Conservation (phyloP, 2,797 vertebrate genomes). For the Cirrhinus molitorella region DNA sequence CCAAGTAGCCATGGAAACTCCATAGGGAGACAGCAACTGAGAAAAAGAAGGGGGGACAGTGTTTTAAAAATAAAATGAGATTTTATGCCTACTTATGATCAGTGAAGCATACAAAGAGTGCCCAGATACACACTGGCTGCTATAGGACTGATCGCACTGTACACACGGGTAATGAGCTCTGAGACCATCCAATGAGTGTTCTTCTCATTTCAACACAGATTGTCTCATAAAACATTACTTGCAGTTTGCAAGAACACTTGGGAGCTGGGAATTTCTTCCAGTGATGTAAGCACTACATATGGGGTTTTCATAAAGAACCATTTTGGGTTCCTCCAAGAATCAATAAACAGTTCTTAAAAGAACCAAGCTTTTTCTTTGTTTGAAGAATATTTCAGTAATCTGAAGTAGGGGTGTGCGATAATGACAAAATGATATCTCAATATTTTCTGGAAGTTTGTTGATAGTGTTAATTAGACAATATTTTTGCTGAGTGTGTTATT, state of each 20-base stretch:
- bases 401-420: neutral
- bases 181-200: constrained; percentile 39
- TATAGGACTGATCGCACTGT: constrained; percentile 71
- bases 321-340: neutral
- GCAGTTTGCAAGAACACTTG: neutral
- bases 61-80: constrained; percentile 79
- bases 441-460: no score
- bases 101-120: constrained; percentile 69
- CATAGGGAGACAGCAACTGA: constrained; percentile 55
- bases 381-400: neutral
- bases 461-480: no score
- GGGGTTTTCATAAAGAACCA: neutral
- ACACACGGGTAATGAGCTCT: constrained; percentile 68
- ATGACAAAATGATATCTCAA: no score
- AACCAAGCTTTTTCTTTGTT: neutral
- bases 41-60: constrained; percentile 59
- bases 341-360: neutral
- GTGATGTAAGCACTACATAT: neutral
- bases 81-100: constrained; percentile 78
- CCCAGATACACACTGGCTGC: constrained; percentile 66
- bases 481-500: no score
- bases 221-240: constrained; percentile 18
- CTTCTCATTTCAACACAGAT: constrained; percentile 22
- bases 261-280: neutral
- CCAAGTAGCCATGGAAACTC: constrained; percentile 77